Base-by-base conservation (phyloP, 1,140 invertebrate species). In the Dryas iulia region DNA sequence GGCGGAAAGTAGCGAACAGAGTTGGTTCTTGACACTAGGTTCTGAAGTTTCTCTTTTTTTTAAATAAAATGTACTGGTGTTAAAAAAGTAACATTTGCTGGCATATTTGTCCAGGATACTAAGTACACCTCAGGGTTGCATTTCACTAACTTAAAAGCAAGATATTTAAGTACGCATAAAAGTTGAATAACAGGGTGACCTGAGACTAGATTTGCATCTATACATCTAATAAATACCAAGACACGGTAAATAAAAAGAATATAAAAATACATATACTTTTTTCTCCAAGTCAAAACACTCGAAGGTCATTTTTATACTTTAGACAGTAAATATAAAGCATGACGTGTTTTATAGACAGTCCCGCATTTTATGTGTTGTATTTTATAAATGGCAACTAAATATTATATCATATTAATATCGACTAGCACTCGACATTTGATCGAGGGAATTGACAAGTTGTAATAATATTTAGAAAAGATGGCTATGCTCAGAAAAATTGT, bases 341-440 rank as follows among this genome's bases (percentile, higher is more conserved):
- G 18, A 59, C n/a, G 26, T 23, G 30, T 58, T 23, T 53, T 24
- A 47, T 18, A 47, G 24, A 31, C 23, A 59, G n/a, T 53, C n/a
- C 12, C 14, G n/a, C n/a, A n/a, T n/a, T n/a, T 47, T 21, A 47
- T 6, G 3, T 47, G 18, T 18, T 47, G 25, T 53, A 62, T 62
- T 53, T 54, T 62, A 23, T n/a, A 66, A 66, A 66, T 59, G 65
- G 28, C 57, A 66, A 30, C 57, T 21, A 59, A 35, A 53, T 47
- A 59, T 66, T 39, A 53, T 14, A 66, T 47, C 53, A 59, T 53
- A 53, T 21, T 54, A 58, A 47, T 28, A 54, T 21, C 30, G 57
- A 65, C 54, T 6, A 30, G 12, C 39, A 30, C 25, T 59, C 59
- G 57, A 47, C 65, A 66, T 59, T 54, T 33, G 18, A 59, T 59